phyloP scores from a whole-genome alignment of 2,797 vertebrate species.

The Etheostoma perlongum region DNA sequence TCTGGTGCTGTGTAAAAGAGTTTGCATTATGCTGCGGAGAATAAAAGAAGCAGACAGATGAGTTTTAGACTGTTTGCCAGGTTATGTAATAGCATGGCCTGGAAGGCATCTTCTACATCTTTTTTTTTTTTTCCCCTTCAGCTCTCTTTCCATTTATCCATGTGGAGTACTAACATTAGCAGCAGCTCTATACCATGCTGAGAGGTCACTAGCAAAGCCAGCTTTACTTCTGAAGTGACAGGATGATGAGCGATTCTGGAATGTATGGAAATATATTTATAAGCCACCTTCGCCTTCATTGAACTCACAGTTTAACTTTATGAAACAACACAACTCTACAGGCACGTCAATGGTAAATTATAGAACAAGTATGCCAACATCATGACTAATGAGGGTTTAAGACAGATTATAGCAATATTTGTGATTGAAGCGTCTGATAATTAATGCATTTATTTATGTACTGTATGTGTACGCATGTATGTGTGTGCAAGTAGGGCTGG shows the following conservation, averaged over 20 bases:
- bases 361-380: not conserved
- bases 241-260: not conserved
- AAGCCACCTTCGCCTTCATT: not conserved
- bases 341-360: not conserved
- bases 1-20: constrained; percentile 30
- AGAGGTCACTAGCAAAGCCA: constrained; percentile 13
- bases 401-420: not conserved
- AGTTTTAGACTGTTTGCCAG: constrained; percentile 22
- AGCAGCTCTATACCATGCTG: constrained; percentile 10
- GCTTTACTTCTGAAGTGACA: not conserved
- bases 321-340: not conserved
- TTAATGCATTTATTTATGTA: not conserved
- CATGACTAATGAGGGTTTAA: not conserved
- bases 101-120: not conserved
- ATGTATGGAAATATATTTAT: constrained; percentile 6
- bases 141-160: constrained; percentile 14
- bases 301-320: not conserved
- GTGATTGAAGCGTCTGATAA: not conserved
- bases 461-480: not conserved
- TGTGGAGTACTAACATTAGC: constrained; percentile 17
- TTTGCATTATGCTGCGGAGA: constrained; percentile 34
- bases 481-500: no score
- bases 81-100: constrained; percentile 12
- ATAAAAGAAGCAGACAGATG: constrained; percentile 12
- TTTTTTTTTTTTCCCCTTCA: not conserved